phyloP scores from a whole-genome alignment of 2,797 vertebrate genomes.

The Acipenser oxyrinchus region DNA sequence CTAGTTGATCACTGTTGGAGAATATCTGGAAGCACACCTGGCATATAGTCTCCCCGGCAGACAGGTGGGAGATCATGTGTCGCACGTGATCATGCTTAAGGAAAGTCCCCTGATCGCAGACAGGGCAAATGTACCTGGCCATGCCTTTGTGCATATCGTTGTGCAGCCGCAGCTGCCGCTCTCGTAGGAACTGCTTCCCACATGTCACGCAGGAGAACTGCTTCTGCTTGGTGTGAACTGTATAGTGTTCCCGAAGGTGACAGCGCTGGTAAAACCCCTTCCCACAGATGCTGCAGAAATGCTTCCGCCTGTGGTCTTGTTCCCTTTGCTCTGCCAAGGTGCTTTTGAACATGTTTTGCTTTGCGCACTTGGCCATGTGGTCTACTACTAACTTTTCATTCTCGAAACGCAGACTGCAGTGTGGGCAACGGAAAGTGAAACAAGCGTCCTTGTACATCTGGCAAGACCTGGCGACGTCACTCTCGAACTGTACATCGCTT shows the following conservation, averaged over 20 bases:
- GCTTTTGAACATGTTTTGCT: slow-evolving; percentile 80
- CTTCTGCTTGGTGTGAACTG: slow-evolving; percentile 97
- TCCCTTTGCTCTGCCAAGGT: slow-evolving; percentile 74
- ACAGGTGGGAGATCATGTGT: slow-evolving; percentile 97
- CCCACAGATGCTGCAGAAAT: slow-evolving; percentile 94
- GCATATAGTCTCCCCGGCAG: slow-evolving; percentile 93
- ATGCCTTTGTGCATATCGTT: slow-evolving; percentile 98
- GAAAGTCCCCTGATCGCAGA: slow-evolving; percentile 97
- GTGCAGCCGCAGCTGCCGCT: slow-evolving; percentile 90
- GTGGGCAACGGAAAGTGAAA: slow-evolving; percentile 80
- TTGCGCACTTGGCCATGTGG: slow-evolving; percentile 80
- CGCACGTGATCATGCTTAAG: slow-evolving; percentile 96
- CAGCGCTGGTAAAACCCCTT: slow-evolving; percentile 98
- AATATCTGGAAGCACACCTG: slow-evolving; percentile 99
- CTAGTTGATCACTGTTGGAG: slow-evolving; percentile 83
- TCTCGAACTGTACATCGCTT: slow-evolving; percentile 47
- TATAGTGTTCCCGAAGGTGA: slow-evolving; percentile 96
- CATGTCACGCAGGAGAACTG: slow-evolving; percentile 97
- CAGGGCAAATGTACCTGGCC: slow-evolving; percentile 93
- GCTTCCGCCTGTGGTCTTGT: slow-evolving; percentile 86
- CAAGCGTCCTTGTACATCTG: slow-evolving; percentile 64
- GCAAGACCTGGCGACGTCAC: slow-evolving; percentile 58
- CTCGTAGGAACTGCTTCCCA: slow-evolving; percentile 93
- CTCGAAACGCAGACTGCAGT: slow-evolving; percentile 83
- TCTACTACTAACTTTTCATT: slow-evolving; percentile 81